Conservation (phyloP, 2,888 invertebrate species). For the Papilio elwesi region DNA sequence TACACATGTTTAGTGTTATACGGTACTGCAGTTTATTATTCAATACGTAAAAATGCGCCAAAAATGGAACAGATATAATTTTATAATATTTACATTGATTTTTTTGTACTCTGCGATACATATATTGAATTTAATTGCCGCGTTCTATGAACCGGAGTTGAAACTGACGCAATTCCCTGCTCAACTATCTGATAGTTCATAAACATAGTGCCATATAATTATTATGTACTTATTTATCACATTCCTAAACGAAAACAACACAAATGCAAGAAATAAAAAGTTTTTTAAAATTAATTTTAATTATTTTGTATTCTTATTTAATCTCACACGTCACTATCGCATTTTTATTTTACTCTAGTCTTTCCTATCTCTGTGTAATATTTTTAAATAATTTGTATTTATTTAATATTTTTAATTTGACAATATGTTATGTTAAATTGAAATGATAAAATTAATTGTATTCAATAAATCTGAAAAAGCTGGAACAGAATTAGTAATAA, state of each 20-base stretch:
- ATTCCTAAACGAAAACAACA: conserved; percentile 33
- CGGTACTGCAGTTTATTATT: too few relatives aligned
- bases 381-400: too few relatives aligned
- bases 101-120: conserved; percentile 13
- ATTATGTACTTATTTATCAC: conserved; percentile 59
- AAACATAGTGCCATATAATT: conserved; percentile 70
- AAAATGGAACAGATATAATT: too few relatives aligned
- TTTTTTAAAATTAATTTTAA: background rate
- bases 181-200: conserved; percentile 41
- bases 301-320: background rate
- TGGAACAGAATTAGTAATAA: too few relatives aligned
- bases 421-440: too few relatives aligned
- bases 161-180: conserved; percentile 44
- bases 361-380: background rate
- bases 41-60: too few relatives aligned
- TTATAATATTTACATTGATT: too few relatives aligned
- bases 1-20: too few relatives aligned
- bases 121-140: background rate
- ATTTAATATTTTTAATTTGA: too few relatives aligned
- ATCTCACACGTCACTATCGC: background rate
- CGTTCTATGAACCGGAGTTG: background rate
- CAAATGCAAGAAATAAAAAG: background rate
- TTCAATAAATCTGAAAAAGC: too few relatives aligned
- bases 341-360: conserved; percentile 9
- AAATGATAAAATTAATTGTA: too few relatives aligned